A percentile compares a stretch with the other conserved stretches of the same genome.
These are phyloP conservation scores for Nothocercus nigrocapillus DNA, from an alignment of 2,113 vertebrate species.

Conservation along the genomic window DNA sequence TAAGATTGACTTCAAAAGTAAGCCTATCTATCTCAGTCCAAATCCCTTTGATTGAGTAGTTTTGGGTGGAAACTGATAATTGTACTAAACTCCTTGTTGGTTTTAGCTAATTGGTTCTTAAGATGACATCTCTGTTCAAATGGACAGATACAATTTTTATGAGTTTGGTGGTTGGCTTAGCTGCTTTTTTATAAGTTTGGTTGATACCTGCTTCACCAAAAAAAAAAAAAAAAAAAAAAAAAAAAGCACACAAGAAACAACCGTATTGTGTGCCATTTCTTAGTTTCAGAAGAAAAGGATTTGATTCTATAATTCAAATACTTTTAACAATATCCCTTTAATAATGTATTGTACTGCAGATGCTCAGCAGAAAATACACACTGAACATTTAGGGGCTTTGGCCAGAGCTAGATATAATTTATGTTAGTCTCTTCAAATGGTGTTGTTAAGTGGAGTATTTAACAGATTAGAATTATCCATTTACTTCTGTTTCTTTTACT, in stretches of 20 bases:
- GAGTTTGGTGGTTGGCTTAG: background rate
- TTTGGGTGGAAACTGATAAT: background rate
- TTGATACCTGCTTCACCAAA: background rate
- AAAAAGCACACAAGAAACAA: background rate
- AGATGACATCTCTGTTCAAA: background rate
- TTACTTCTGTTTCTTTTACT: conserved; percentile 19
- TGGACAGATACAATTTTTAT: background rate
- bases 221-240: background rate
- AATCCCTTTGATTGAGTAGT: background rate
- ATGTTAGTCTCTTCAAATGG: background rate
- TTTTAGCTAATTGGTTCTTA: background rate
- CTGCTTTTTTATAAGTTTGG: background rate
- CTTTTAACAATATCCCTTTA: conserved; percentile 29
- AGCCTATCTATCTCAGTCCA: background rate
- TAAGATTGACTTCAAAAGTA: background rate
- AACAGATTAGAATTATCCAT: conserved; percentile 11
- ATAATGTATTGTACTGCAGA: conserved; percentile 39
- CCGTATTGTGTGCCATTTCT: background rate
- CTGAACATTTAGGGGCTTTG: conserved; percentile 33
- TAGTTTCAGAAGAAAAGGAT: conserved; percentile 2
- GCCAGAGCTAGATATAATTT: background rate
- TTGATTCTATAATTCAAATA: background rate
- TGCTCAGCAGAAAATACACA: conserved; percentile 44
- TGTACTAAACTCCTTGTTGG: background rate
- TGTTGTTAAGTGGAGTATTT: conserved; percentile 29